Conservation (phyloP, 2,888 invertebrate genomes). For the Machimus atricapillus region DNA sequence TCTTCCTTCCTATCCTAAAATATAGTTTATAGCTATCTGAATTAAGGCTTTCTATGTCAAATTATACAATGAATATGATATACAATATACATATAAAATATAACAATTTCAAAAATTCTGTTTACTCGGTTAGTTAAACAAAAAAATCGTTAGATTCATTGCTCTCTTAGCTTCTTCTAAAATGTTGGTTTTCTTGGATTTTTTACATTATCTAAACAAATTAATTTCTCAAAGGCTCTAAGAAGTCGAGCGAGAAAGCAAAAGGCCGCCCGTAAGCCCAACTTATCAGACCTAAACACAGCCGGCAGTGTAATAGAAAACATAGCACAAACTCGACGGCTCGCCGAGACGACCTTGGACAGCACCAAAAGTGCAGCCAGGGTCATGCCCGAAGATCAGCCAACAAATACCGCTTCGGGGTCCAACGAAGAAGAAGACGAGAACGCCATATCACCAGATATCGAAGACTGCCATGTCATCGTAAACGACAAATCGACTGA, state of each 20-base stretch:
- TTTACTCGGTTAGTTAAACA: too few relatives aligned
- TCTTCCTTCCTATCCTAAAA: too few relatives aligned
- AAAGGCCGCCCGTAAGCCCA: slow-evolving; percentile 76
- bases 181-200: too few relatives aligned
- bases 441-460: slow-evolving; percentile 69
- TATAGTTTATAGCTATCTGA: too few relatives aligned
- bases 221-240: slow-evolving; percentile 70
- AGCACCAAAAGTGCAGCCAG: slow-evolving; percentile 62
- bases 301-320: slow-evolving; percentile 86
- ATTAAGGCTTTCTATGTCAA: too few relatives aligned
- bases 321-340: slow-evolving; percentile 79
- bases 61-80: too few relatives aligned
- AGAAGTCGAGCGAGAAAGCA: slow-evolving; percentile 84
- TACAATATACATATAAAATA: too few relatives aligned
- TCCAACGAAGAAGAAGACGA: slow-evolving; percentile 87
- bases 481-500: slow-evolving; percentile 91
- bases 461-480: slow-evolving; percentile 82
- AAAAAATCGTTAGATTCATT: too few relatives aligned
- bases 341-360: slow-evolving; percentile 79
- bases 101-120: too few relatives aligned
- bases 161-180: too few relatives aligned
- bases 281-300: slow-evolving; percentile 33
- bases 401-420: slow-evolving; percentile 89
- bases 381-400: slow-evolving; percentile 74
- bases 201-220: not conserved